phyloP scores from a whole-genome alignment of 1,140 invertebrate genomes.

The Macrobrachium nipponense region DNA sequence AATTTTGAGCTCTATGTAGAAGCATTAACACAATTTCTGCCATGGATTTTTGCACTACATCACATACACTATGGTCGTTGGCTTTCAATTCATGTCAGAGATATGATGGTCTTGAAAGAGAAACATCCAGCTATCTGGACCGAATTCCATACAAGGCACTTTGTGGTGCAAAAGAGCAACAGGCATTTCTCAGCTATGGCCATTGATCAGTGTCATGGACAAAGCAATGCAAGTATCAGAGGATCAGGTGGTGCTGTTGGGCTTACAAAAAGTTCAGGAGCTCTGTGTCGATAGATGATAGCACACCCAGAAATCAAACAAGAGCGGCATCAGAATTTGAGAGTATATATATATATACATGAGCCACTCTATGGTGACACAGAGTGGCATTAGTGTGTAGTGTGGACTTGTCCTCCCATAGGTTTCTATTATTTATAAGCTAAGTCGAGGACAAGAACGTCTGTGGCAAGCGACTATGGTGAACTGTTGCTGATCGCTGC shows the following conservation, averaged over 20 bases:
- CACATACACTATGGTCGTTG: slow-evolving; percentile 11
- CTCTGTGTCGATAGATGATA: slow-evolving; percentile 22
- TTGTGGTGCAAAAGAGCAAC: not conserved
- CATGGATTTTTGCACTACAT: slow-evolving; percentile 17
- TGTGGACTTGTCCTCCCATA: no score
- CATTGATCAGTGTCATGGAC: slow-evolving; percentile 34
- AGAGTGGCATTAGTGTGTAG: no score
- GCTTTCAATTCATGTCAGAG: slow-evolving; percentile 16
- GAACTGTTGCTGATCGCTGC: no score
- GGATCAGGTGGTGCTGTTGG: slow-evolving; percentile 11
- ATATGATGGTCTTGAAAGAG: not conserved
- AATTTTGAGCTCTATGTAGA: slow-evolving; percentile 28
- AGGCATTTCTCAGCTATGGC: slow-evolving; percentile 22
- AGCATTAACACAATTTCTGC: slow-evolving; percentile 1
- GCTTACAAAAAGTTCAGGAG: not conserved
- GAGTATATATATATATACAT: no score
- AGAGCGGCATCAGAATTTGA: no score
- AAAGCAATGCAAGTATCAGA: slow-evolving; percentile 10
- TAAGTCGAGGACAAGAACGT: no score
- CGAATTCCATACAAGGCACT: not conserved
- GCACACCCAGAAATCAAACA: slow-evolving; percentile 26
- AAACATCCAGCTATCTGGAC: not conserved
- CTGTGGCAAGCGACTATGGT: no score
- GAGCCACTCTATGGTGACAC: no score
- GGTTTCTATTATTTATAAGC: no score